phyloP scores from a whole-genome alignment of 35 echinoderm and acorn worm genomes.

The Acanthaster planci region DNA sequence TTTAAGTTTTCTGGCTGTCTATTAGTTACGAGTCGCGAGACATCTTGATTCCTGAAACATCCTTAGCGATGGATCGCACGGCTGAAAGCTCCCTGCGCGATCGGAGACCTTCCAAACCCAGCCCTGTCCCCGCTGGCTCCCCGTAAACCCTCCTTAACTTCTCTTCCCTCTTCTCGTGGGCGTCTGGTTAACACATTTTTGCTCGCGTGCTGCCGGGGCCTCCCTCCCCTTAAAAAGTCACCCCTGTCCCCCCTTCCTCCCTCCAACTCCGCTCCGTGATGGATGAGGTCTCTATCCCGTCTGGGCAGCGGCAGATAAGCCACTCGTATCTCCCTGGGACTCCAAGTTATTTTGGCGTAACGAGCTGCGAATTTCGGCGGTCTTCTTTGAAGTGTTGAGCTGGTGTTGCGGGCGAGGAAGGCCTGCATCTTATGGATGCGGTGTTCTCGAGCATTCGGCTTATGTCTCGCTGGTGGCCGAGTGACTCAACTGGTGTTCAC shows the following conservation, averaged over 20 bases:
- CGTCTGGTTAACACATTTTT: slow-evolving; percentile 25
- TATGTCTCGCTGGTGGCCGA: too few species aligned
- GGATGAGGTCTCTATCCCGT: neutral
- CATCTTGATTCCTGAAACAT: too few species aligned
- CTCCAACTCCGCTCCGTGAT: neutral
- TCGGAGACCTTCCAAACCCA: neutral
- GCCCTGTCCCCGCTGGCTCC: neutral
- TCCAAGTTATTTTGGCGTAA: slow-evolving; percentile 5
- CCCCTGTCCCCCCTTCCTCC: neutral
- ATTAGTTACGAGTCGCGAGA: too few species aligned
- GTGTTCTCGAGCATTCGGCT: too few species aligned
- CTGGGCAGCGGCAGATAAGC: neutral
- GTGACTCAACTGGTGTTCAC: too few species aligned
- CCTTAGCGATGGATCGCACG: too few species aligned
- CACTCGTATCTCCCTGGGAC: neutral
- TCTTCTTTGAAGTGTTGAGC: neutral
- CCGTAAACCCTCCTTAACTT: neutral
- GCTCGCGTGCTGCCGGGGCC: neutral
- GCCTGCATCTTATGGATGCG: too few species aligned
- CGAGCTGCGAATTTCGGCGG: slow-evolving; percentile 17
- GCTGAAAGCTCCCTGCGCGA: too few species aligned
- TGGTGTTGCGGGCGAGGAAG: neutral
- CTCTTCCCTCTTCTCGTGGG: slow-evolving; percentile 1
- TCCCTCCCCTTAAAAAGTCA: too few species aligned
- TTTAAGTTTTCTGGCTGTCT: too few species aligned